Percentiles rank a stretch among this genome's conserved stretches.
phyloP scores from a whole-genome alignment of 2,888 invertebrate species.

The Troilus luridus region DNA sequence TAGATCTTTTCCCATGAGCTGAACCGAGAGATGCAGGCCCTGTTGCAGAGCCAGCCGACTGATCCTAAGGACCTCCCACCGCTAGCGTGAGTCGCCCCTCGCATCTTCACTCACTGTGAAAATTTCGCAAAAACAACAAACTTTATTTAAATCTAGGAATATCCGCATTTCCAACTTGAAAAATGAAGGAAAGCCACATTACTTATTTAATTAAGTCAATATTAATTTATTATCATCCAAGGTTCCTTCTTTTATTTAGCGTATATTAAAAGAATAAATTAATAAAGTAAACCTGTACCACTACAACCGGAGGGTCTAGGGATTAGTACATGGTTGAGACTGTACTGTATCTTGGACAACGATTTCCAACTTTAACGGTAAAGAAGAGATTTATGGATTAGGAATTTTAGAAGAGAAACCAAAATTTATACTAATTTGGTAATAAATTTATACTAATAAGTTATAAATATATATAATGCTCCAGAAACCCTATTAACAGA shows the following conservation, averaged over 20 bases:
- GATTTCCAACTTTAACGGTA: not conserved
- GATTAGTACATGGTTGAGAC: too few species aligned
- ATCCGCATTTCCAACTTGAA: not conserved
- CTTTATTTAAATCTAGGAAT: not conserved
- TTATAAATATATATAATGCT: too few species aligned
- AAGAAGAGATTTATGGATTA: too few species aligned
- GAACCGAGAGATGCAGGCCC: not conserved
- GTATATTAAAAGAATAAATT: too few species aligned
- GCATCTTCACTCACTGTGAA: not conserved
- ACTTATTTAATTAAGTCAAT: too few species aligned
- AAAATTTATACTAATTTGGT: too few species aligned
- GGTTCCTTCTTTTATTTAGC: not conserved
- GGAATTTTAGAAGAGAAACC: too few species aligned
- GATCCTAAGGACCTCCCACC: conserved; percentile 3
- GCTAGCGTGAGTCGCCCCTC: not conserved
- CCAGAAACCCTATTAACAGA: too few species aligned
- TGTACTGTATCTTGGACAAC: too few species aligned
- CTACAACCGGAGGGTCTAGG: too few species aligned
- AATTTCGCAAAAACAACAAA: not conserved
- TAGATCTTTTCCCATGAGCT: not conserved
- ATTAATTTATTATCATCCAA: not conserved
- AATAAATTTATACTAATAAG: too few species aligned
- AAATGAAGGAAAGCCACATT: not conserved
- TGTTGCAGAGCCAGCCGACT: not conserved
- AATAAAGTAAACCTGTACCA: too few species aligned